phyloP scores from a whole-genome alignment of 2,888 invertebrate species.

The Vesta saturnalis region DNA sequence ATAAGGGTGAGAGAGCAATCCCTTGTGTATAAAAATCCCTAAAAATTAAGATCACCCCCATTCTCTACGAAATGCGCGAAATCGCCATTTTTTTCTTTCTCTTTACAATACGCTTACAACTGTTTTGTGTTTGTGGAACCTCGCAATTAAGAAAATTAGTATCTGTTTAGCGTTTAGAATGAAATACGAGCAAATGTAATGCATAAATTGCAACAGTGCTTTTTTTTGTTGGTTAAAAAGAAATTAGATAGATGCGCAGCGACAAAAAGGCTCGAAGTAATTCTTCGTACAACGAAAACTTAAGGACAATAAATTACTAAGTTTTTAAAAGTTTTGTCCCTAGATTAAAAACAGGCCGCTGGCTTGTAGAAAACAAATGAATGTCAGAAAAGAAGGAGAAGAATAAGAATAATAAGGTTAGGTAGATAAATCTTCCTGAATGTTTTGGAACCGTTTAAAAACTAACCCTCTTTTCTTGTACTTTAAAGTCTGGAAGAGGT shows the following conservation, averaged over 20 bases:
- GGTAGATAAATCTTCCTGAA: slow-evolving; percentile 59
- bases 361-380: slow-evolving; percentile 62
- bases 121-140: slow-evolving; percentile 21
- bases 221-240: slow-evolving; percentile 10
- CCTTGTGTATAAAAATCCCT: neutral
- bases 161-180: slow-evolving; percentile 15
- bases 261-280: slow-evolving; percentile 34
- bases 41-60: neutral
- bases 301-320: slow-evolving; percentile 58
- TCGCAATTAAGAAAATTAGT: slow-evolving; percentile 27
- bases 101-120: neutral
- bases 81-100: slow-evolving; percentile 10
- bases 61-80: neutral
- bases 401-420: slow-evolving; percentile 61
- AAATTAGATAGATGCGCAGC: slow-evolving; percentile 32
- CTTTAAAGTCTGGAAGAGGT: neutral
- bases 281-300: slow-evolving; percentile 27
- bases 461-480: slow-evolving; percentile 9
- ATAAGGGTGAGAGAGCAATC: neutral
- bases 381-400: slow-evolving; percentile 58
- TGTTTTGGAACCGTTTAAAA: slow-evolving; percentile 30
- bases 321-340: slow-evolving; percentile 60
- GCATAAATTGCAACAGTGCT: neutral
- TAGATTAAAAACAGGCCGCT: slow-evolving; percentile 63
- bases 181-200: neutral